phyloP scores from a whole-genome alignment of 1,140 invertebrate genomes.

The Oedothorax gibbosus region DNA sequence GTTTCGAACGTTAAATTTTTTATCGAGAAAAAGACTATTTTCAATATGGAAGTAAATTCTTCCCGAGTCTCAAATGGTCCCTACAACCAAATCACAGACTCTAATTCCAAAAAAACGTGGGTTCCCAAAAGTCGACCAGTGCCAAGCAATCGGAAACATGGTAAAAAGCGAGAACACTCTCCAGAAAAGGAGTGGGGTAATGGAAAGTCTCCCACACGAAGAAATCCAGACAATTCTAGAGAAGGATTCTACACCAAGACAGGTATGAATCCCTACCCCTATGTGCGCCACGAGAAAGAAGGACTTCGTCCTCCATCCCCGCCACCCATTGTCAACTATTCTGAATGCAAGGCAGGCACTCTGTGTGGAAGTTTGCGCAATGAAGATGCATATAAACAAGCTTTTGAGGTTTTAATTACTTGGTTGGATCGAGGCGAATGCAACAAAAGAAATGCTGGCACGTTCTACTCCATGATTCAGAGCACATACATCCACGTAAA shows the following conservation, averaged over 20 bases:
- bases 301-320: constrained; percentile 82
- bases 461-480: constrained; percentile 95
- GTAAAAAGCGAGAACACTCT: too few relatives aligned
- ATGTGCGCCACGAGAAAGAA: constrained; percentile 80
- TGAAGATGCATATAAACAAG: constrained; percentile 72
- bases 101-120: too few relatives aligned
- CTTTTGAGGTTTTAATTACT: constrained; percentile 80
- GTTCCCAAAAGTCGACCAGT: too few relatives aligned
- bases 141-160: too few relatives aligned
- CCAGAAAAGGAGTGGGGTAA: too few relatives aligned
- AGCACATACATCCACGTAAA: constrained; percentile 90
- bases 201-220: too few relatives aligned
- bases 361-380: constrained; percentile 86
- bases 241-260: not conserved
- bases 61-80: too few relatives aligned
- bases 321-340: constrained; percentile 86
- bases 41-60: too few relatives aligned
- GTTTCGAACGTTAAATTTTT: too few relatives aligned
- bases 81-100: too few relatives aligned
- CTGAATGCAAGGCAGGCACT: constrained; percentile 82
- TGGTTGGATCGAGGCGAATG: constrained; percentile 95
- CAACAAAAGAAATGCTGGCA: constrained; percentile 86
- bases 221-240: too few relatives aligned
- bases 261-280: not conserved
- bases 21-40: too few relatives aligned